Base-by-base conservation (phyloP, 92 coral and sea anemone species). In the Nematostella vectensis region DNA sequence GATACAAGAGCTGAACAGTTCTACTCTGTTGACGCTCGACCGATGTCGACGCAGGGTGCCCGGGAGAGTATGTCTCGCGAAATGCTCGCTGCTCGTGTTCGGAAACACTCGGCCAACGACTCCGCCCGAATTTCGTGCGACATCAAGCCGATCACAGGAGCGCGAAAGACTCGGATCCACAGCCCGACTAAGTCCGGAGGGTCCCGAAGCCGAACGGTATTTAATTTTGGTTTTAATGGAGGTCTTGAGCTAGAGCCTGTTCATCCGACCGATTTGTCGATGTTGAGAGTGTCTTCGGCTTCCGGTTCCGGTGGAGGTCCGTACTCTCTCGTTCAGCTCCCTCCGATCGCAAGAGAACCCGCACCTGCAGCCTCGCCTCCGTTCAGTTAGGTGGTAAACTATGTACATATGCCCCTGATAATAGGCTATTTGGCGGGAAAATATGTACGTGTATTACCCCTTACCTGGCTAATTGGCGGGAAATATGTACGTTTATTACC, bases 311-410 rank as follows among this genome's bases (percentile, higher is more conserved):
- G 72, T 4, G 54, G 75, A 3, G 84, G 69, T 4, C 81, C 93
- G 22, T 80, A 76, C 59, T 45, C 89, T 6, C 52, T 93, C 13
- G 86, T 93, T 4, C 96, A 93, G 13, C 65, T 93, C 30, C 99
- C 96, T 21, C 99, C 99, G 1, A 82, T 93, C 13, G 73, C 80
- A 19, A 47, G 83, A 21, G 77, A 83, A 16, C 63, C 57, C 13
- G 58, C 64, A 1, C 65, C 79, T 0, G 29, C 72, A 0, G 53
- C 74, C 0, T 53, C 75, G 1, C 68, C 57, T 15, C 82, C 82
- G 20, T 71, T 64, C 3, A 76, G 59, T 29, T 76, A 69, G 70
- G 42, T 33, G 40, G 21, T 9, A 25, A 27, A 8, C 9, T 6
- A 10, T 45, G 51, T 15, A 15, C 15, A 15, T 33, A 33, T 33